Conservation (phyloP, 2,797 vertebrate species). For the Cetoscarus ocellatus region DNA sequence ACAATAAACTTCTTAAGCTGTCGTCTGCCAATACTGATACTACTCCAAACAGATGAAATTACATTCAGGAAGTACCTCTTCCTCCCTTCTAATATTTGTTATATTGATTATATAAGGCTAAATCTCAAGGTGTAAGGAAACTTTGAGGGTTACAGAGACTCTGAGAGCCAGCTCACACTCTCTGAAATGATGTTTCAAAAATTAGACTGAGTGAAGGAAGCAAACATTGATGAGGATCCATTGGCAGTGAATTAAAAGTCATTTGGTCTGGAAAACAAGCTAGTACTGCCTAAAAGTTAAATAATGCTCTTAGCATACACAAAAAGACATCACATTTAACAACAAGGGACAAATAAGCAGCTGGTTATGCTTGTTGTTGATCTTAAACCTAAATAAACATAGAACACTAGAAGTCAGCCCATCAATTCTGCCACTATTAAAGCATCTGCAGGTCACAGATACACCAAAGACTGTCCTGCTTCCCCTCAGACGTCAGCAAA, state of each 20-base stretch:
- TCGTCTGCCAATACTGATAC: too few relatives aligned
- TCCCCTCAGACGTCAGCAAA: neutral
- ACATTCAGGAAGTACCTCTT: too few relatives aligned
- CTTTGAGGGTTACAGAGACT: neutral
- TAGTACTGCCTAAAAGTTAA: neutral
- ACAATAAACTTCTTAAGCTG: too few relatives aligned
- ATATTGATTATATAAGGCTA: too few relatives aligned
- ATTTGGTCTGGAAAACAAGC: neutral
- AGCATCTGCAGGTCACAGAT: constrained; percentile 11
- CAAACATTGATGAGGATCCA: neutral
- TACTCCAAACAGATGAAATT: too few relatives aligned
- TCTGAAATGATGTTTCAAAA: constrained; percentile 5
- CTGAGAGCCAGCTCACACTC: neutral
- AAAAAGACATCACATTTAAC: neutral
- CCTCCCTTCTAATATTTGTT: too few relatives aligned
- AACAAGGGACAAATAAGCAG: neutral
- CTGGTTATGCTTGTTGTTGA: neutral
- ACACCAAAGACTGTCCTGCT: neutral
- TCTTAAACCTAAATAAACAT: constrained; percentile 10
- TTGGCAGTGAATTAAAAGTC: neutral
- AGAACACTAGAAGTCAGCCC: neutral
- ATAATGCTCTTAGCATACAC: neutral
- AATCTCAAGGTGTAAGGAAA: too few relatives aligned
- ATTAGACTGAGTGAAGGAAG: neutral
- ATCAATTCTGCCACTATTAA: constrained; percentile 12